phyloP scores from a whole-genome alignment of 2,888 invertebrate species.

The Tholera decimalis region DNA sequence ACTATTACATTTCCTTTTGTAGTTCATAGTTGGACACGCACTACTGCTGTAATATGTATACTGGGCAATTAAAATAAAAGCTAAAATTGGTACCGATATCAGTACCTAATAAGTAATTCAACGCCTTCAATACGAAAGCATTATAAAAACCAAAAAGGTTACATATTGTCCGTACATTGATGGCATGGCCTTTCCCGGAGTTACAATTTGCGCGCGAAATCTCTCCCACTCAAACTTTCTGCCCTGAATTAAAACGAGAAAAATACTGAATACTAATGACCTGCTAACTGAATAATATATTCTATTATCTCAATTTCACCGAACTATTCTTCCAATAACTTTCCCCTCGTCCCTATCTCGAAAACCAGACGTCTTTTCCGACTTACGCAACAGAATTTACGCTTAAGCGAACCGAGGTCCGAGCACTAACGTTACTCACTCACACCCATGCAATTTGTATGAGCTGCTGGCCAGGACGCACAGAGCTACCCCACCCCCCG shows the following conservation, averaged over 20 bases:
- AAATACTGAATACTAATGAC: conserved; percentile 54
- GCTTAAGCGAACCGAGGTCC: conserved; percentile 89
- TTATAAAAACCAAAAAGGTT: not conserved
- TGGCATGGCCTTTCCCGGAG: not conserved
- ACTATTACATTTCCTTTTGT: conserved; percentile 12
- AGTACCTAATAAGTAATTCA: not conserved
- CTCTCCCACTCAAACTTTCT: conserved; percentile 10
- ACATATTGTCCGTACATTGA: not conserved
- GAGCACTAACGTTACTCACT: conserved; percentile 87
- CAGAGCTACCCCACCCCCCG: conserved; percentile 74
- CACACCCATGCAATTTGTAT: conserved; percentile 89
- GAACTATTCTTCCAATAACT: conserved; percentile 80
- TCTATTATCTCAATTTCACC: conserved; percentile 75
- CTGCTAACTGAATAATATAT: conserved; percentile 64
- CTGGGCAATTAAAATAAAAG: conserved; percentile 15
- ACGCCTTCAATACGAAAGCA: not conserved
- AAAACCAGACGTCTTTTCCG: conserved; percentile 87
- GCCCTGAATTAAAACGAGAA: conserved; percentile 18
- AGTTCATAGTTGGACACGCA: conserved; percentile 23
- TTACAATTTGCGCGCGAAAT: conserved; percentile 24
- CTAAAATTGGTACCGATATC: not conserved
- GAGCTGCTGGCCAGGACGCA: conserved; percentile 73
- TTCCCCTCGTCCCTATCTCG: conserved; percentile 81
- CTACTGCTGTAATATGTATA: conserved; percentile 15
- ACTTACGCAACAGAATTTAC: conserved; percentile 91